Conservation (phyloP, 2,797 vertebrate species). For the Alcedo quadribrachys region DNA sequence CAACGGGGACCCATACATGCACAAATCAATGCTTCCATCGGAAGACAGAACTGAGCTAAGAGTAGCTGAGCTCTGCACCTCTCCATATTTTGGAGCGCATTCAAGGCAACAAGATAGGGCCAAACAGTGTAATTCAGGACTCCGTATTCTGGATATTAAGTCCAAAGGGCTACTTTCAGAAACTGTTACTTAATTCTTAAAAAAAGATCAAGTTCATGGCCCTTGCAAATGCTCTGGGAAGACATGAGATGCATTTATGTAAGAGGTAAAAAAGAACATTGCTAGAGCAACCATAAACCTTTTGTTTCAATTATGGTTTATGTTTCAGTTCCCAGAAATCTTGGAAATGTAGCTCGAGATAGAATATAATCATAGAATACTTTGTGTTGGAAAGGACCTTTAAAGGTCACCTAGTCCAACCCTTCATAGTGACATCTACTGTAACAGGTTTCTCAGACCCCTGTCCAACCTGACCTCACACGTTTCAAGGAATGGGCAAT, state of each 20-base stretch:
- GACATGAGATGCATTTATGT: neutral
- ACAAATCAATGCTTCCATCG: neutral
- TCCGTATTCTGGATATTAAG: neutral
- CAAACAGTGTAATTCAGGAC: neutral
- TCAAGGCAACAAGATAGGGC: rapidly evolving
- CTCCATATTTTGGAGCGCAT: neutral
- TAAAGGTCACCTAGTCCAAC: neutral
- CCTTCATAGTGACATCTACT: neutral
- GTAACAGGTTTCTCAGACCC: neutral
- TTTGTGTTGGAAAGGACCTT: neutral
- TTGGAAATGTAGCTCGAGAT: neutral
- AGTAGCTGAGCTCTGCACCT: neutral
- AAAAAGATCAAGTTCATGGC: neutral
- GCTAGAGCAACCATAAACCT: rapidly evolving
- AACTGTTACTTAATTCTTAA: neutral
- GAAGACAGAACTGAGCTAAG: neutral
- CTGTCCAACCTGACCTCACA: rapidly evolving
- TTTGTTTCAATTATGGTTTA: neutral
- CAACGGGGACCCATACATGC: rapidly evolving
- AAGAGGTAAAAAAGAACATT: neutral
- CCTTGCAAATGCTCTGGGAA: neutral
- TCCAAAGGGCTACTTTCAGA: neutral
- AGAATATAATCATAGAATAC: neutral
- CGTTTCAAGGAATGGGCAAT: neutral
- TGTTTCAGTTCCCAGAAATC: neutral